Evolutionary conservation across 2,888 invertebrate genomes (phyloP), one percentile per base, ranked within the genome.

Genomic region (Microdon myrmicae): DNA sequence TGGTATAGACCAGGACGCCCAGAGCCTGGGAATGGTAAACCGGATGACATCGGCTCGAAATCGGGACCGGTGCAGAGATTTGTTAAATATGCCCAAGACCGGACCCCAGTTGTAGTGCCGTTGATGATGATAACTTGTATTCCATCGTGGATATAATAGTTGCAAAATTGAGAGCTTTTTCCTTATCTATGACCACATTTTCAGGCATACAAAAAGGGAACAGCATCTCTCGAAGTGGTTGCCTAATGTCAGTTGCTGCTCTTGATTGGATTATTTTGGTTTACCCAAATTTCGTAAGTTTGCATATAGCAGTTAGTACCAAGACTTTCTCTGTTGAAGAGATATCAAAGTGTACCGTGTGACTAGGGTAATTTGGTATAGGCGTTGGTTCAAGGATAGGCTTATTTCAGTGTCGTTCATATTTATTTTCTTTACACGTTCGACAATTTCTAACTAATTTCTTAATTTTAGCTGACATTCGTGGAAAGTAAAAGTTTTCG

Each of bases 151-250:
- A 38, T 17, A 20, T 28, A 10, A 41, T 41, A 7, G 23, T n/a
- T 28, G 41, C 41, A 3, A 28, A 41, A 28, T 41, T 41, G 4
- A 41, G 41, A 13, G 41, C 26, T 12, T 17, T 19, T 28, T 22
- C 43, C 31, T 25, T 12, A 17, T 26, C 32, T 13, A 60, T 53
- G 1, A 67, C 61, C n/a, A 68, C 23, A 13, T 17, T 37, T 48
- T 60, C 54, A 7, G 66, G 68, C 10, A 67, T 39, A 14, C 67
- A 31, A 14, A 54, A 67, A 8, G 34, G 31, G 13, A 49, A 59
- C 1, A 67, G 53, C 2, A 68, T 43, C 8, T 67, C 41, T 34
- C 58, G 31, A 13, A 68, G 20, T 5, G 25, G 13, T n/a, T 13
- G 23, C 22, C 14, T 22, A 23, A 37, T 37, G 8, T 20, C 12